Evolutionary conservation across 2,797 vertebrate species (phyloP), one percentile per base, ranked within the genome.

Genomic region (Darevskia mixta): DNA sequence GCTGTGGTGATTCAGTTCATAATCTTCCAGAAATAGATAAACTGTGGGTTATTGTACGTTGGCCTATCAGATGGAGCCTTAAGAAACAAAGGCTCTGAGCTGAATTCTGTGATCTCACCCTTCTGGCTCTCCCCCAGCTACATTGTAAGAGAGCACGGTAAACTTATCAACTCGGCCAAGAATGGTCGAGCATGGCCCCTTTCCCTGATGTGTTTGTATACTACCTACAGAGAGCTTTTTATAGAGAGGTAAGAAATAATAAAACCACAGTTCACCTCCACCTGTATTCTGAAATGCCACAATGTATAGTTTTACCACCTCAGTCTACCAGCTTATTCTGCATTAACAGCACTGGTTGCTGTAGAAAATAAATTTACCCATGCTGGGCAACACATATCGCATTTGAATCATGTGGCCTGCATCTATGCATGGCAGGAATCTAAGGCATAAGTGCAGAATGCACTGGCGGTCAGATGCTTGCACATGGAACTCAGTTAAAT

Each of bases 21-120:
- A 29, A 29, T 86, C 69, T 87, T 91, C 88, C 84, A 91, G 83
- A 88, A 90, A 75, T 64, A 83, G 67, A 91, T 87, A 84, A 85
- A 82, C 43, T 78, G 45, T 4, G 25, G 4, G 86, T 82, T 78
- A 72, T 80, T 80, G 29, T 72, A 45, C 71, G 73, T 83, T 41
- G 32, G 29, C 20, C 90, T 85, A 35, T 83, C 82, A 87, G 92
- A 88, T 0, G 90, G 9, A 82, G 83, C 82, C 77, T 87, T 87
- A 66, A 88, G 77, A 89, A 94, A 66, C 87, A 77, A 83, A 1
- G 1, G 84, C 17, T 87, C 7, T 71, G n/a, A 69, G 45, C 27
- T 86, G 77, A 83, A 6, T 89, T 88, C 3, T 79, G 43, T 43
- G 32, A 71, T 84, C 82, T 89, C 83, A 61, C 3, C 0, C 15